Evolutionary conservation across 2,888 invertebrate genomes (phyloP), one percentile per base, ranked within the genome.

Genomic region (Hofmannophila pseudospretella): DNA sequence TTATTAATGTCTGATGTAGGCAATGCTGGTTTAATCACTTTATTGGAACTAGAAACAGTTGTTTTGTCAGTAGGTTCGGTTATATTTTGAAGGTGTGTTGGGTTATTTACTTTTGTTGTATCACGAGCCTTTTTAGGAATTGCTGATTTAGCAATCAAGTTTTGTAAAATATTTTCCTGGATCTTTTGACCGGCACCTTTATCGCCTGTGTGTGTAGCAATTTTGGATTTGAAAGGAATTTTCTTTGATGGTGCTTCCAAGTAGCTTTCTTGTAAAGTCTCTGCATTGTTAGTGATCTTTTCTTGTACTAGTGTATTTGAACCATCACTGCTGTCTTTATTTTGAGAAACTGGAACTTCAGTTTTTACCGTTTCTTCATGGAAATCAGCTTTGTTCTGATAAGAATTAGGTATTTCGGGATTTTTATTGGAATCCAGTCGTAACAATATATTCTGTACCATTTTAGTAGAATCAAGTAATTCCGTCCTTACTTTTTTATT

Each of bases 181-280:
- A 2, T 31, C 32, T 33, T 11, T n/a, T 32, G 10, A 14, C 10
- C 4, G 12, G 5, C n/a, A 11, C 11, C 20, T 29, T 22, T 12
- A 10, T 22, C 25, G 8, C 7, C 9, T 7, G 9, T 19, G 2
- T 19, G 22, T 9, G 26, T 13, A 4, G 23, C 25, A 10, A 31
- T 25, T 26, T 31, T 34, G n/a, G 34, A 34, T n/a, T 11, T 5
- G 5, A 34, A 5, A 9, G 34, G 22, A n/a, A n/a, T n/a, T 3
- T 16, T 34, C 10, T 23, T 29, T 7, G 23, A 34, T 12, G 34
- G 19, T 16, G 9, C 13, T 20, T 34, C 26, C 4, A 12, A n/a
- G 25, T 11, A 20, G 20, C 1, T 16, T 2, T 8, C 9, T 11
- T 20, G 5, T 20, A 8, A 5, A 8, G 20, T 20, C 5, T 20